phyloP scores from a whole-genome alignment of 2,113 vertebrate genomes.

The Calyptomena viridis region DNA sequence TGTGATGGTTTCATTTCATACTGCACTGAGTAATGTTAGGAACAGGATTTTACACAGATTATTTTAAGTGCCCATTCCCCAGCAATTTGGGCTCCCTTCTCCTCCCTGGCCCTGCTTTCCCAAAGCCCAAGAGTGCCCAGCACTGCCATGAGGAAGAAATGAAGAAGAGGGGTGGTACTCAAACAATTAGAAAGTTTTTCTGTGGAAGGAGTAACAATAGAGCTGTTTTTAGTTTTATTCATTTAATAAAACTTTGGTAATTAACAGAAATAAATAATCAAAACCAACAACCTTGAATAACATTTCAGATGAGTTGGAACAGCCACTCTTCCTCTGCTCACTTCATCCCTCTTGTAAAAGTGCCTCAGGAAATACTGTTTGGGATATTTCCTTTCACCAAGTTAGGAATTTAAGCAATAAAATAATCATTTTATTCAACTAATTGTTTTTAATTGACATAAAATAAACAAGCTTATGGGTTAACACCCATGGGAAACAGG shows the following conservation, averaged over 20 bases:
- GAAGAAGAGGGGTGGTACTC: neutral
- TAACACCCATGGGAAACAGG: neutral
- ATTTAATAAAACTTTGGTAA: neutral
- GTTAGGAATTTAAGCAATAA: neutral
- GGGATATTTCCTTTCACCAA: neutral
- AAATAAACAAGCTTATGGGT: neutral
- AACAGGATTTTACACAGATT: neutral
- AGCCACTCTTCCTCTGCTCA: neutral
- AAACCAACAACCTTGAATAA: neutral
- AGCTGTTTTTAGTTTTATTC: neutral
- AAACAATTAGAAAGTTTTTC: neutral
- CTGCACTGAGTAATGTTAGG: neutral
- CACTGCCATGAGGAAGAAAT: neutral
- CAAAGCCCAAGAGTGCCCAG: neutral
- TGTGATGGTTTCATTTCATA: neutral
- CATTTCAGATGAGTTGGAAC: neutral
- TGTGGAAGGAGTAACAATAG: neutral
- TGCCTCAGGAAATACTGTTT: neutral
- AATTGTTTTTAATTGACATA: neutral
- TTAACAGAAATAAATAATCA: neutral
- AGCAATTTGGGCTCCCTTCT: neutral
- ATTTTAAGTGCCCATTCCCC: neutral
- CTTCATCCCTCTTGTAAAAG: neutral
- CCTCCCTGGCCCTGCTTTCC: neutral
- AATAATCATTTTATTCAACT: neutral